Conservation (phyloP, 2,888 invertebrate genomes). For the Volucella inanis region DNA sequence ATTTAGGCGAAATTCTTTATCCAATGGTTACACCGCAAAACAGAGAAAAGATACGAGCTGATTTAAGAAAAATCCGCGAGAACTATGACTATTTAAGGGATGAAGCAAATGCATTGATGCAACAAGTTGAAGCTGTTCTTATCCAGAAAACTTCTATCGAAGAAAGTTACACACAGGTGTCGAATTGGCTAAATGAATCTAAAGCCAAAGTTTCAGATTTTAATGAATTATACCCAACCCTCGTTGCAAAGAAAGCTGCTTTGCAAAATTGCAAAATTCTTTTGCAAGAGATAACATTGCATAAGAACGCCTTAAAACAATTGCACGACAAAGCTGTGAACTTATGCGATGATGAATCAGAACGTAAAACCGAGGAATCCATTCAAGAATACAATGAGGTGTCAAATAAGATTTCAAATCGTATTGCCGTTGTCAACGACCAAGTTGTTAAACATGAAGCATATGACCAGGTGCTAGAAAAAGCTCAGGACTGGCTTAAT, state of each 20-base stretch:
- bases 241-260: constrained; percentile 94
- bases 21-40: constrained; percentile 94
- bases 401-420: constrained; percentile 87
- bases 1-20: constrained; percentile 94
- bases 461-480: constrained; percentile 91
- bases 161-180: constrained; percentile 94
- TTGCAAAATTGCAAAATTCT: constrained; percentile 91
- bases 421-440: constrained; percentile 87
- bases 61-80: constrained; percentile 91
- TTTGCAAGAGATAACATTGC: constrained; percentile 93
- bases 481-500: constrained; percentile 91
- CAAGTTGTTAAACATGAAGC: constrained; percentile 92
- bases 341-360: constrained; percentile 91
- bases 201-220: constrained; percentile 89
- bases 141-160: constrained; percentile 96
- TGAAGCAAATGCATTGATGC: constrained; percentile 92
- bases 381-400: constrained; percentile 89
- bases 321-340: constrained; percentile 91
- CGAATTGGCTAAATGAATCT: constrained; percentile 92
- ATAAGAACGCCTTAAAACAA: constrained; percentile 92
- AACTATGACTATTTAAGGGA: constrained; percentile 93
- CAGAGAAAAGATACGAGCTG: constrained; percentile 92
- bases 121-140: constrained; percentile 93
- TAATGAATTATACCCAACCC: constrained; percentile 89
- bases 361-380: constrained; percentile 89